Percentiles rank a stretch among this genome's conserved stretches.
These are phyloP conservation scores for Chloroceryle amazona DNA, from an alignment of 2,797 vertebrate genomes.

Conservation along the genomic window DNA sequence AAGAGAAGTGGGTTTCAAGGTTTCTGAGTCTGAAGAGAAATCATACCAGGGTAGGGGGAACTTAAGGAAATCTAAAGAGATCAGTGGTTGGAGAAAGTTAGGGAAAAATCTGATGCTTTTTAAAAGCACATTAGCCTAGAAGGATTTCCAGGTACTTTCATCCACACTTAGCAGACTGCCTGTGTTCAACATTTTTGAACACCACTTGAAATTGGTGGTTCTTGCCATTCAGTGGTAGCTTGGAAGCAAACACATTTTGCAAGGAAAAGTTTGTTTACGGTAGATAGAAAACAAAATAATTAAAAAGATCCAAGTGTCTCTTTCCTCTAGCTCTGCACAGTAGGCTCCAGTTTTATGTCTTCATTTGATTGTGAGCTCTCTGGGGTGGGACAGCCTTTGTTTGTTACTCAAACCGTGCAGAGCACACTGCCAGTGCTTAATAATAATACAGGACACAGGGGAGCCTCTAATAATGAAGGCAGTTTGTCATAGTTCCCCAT, in stretches of 20 bases:
- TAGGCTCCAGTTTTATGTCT: constrained; percentile 60
- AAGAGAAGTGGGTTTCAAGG: constrained; percentile 24
- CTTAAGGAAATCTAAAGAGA: not conserved
- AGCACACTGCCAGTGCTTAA: constrained; percentile 59
- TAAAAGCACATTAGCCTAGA: not conserved
- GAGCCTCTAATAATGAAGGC: constrained; percentile 75
- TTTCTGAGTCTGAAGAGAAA: constrained; percentile 25
- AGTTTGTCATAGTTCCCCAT: constrained; percentile 67
- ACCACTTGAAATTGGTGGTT: not conserved
- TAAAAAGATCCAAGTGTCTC: constrained; percentile 50
- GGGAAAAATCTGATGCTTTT: not conserved
- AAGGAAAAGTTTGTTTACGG: constrained; percentile 65
- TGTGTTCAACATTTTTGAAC: not conserved
- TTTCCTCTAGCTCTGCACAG: constrained; percentile 49
- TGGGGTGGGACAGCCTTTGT: constrained; percentile 65
- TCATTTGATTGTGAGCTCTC: constrained; percentile 58
- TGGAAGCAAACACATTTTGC: constrained; percentile 33
- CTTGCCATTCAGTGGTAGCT: not conserved
- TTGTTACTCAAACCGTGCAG: constrained; percentile 31
- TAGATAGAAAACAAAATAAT: constrained; percentile 62
- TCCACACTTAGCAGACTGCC: not conserved
- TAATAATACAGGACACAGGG: constrained; percentile 63
- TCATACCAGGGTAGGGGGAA: not conserved
- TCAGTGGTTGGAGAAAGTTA: not conserved
- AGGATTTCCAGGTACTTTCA: not conserved